Base-by-base conservation (phyloP, 1,140 invertebrate species). In the Bombus consobrinus region DNA sequence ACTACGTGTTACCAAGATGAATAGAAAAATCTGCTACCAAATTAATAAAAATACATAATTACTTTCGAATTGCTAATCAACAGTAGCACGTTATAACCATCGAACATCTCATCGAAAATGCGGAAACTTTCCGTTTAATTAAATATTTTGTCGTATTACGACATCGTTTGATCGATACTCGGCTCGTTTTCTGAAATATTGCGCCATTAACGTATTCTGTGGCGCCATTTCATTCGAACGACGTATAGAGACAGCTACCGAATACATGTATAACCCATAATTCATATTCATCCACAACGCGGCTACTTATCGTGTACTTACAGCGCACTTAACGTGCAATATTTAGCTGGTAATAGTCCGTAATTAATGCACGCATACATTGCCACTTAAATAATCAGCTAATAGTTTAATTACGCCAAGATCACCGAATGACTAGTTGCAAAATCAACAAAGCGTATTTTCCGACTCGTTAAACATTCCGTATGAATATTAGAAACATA, bases 271-370 rank as follows among this genome's bases (percentile, higher is more conserved):
- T 59, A 34, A 71, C 75, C 53, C 66, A 78, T 79, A 78, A 84
- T 71, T 84, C 82, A 79, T 79, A 83, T 57, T 43, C n/a, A 15
- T 25, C 41, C 25, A 34, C 47, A 73, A 43, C 39, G 22, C 34
- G 41, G 59, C 43, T 83, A 77, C 81, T 83, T 83, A 83, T 77
- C 81, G 68, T 25, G n/a, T 39, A 57, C 75, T 84, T 47, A 43
- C 53, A 15, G n/a, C 53, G 64, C 75, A 84, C 82, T 84, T 79
- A 79, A 68, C 82, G 66, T 3, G 75, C 41, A 47, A 84, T 79
- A 59, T 71, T 84, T 59, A 47, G 59, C n/a, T 64, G 47, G 22
- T 28, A 15, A 71, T 77, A 78, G 37, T 43, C n/a, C 22, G 43
- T 22, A 79, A 79, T 84, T 83, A 77, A 84, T 79, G 78, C 53